Evolutionary conservation across 2,113 vertebrate species (phyloP), one percentile per base, ranked within the genome.

Genomic region (Pithys albifrons): DNA sequence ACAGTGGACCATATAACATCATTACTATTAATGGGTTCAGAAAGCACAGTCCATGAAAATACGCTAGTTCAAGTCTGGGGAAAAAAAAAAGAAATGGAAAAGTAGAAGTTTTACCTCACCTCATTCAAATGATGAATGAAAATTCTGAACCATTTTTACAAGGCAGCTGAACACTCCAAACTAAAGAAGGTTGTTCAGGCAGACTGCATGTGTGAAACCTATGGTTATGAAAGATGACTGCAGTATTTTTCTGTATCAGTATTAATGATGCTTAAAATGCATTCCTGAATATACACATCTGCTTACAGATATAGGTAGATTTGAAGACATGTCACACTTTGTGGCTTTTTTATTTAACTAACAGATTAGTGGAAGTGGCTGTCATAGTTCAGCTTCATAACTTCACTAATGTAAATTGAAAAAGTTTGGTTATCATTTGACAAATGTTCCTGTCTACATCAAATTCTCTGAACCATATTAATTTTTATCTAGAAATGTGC

Each of bases 261-360:
- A 96, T 94, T 97, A 98, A 97, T 96, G 95, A 92, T 55, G 96
- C 95, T 97, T 96, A 93, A 97, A 97, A 96, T 96, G 59, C 91
- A 91, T 91, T 95, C 45, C 82, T 96, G 95, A 97, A 96, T 70
- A 78, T 86, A 95, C 90, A 95, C 88, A 90, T 97, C 88, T 97
- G 95, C 92, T 97, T 95, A 96, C 62, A 85, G 73, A 91, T 92
- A 86, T 41, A 91, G 85, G 52, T 49, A 95, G 67, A 93, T 70
- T 65, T 43, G 82, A 93, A 88, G 71, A 55, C 71, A 76, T 49
- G 89, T 37, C 20, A 64, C 93, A 55, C 77, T 88, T 69, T 77
- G 57, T 69, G 62, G 29, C 52, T 69, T 97, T 95, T 88, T 97
- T 92, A 84, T 87, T 95, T 97, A 85, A 87, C 81, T 88, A 92